These are phyloP conservation scores for Clepsis dumicolana DNA, from an alignment of 2,888 invertebrate genomes.

Conservation along the genomic window DNA sequence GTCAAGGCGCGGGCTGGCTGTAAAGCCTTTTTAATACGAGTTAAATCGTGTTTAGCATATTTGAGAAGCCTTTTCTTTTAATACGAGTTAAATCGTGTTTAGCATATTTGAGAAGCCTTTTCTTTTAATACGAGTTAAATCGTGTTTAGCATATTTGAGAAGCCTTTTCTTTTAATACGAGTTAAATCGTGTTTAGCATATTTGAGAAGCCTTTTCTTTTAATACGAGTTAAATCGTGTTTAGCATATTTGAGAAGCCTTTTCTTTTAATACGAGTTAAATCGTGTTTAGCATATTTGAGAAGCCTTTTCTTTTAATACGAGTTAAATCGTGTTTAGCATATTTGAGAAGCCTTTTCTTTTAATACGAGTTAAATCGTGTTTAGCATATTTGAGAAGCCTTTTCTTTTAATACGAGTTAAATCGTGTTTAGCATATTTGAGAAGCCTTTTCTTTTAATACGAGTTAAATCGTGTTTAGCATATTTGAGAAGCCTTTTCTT, in stretches of 20 bases:
- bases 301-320: conserved; percentile 30
- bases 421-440: conserved; percentile 27
- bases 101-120: conserved; percentile 19
- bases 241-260: conserved; percentile 19
- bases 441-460: conserved; percentile 28
- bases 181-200: conserved; percentile 28
- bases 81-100: conserved; percentile 18
- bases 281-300: conserved; percentile 26
- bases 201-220: conserved; percentile 21
- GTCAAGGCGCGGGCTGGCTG: conserved; percentile 26
- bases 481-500: conserved; percentile 22
- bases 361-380: conserved; percentile 32
- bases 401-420: conserved; percentile 32
- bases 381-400: conserved; percentile 22
- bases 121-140: conserved; percentile 32
- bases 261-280: conserved; percentile 32
- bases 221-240: conserved; percentile 32
- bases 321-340: conserved; percentile 29
- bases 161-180: conserved; percentile 31
- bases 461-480: conserved; percentile 28
- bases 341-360: conserved; percentile 19
- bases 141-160: conserved; percentile 26
- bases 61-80: conserved; percentile 17
- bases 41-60: conserved; percentile 28
- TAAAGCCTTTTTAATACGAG: conserved; percentile 29